phyloP scores from a whole-genome alignment of 2,888 invertebrate genomes.

The Conomelus anceps region DNA sequence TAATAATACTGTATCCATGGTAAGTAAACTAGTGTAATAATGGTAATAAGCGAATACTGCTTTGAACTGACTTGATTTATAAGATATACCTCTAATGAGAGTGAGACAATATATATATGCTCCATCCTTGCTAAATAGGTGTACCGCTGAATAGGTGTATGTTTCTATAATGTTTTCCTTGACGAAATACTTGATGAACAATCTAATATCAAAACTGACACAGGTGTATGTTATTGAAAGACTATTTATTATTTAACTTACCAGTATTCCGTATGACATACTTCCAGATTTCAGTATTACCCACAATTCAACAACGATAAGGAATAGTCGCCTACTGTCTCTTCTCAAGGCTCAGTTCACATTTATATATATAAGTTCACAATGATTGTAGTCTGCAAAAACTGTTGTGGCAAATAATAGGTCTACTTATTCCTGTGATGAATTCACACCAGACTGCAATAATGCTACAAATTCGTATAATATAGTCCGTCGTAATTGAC shows the following conservation, averaged over 20 bases:
- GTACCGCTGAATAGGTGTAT: too few relatives aligned
- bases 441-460: neutral
- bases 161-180: too few relatives aligned
- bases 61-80: too few relatives aligned
- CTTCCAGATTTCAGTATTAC: neutral
- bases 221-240: too few relatives aligned
- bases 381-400: neutral
- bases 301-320: neutral
- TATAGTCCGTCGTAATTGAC: neutral
- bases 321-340: neutral
- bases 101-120: too few relatives aligned
- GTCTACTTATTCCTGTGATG: neutral
- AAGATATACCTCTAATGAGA: too few relatives aligned
- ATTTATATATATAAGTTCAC: neutral
- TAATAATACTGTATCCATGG: too few relatives aligned
- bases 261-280: neutral
- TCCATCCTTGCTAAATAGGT: too few relatives aligned
- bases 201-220: too few relatives aligned
- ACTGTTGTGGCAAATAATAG: neutral
- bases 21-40: too few relatives aligned
- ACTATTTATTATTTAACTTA: neutral
- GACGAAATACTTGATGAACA: too few relatives aligned
- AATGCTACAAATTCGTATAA: neutral
- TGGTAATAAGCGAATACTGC: too few relatives aligned
- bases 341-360: neutral